Evolutionary conservation across 2,888 invertebrate genomes (phyloP), one percentile per base, ranked within the genome.

Genomic region (Tachina lurida): DNA sequence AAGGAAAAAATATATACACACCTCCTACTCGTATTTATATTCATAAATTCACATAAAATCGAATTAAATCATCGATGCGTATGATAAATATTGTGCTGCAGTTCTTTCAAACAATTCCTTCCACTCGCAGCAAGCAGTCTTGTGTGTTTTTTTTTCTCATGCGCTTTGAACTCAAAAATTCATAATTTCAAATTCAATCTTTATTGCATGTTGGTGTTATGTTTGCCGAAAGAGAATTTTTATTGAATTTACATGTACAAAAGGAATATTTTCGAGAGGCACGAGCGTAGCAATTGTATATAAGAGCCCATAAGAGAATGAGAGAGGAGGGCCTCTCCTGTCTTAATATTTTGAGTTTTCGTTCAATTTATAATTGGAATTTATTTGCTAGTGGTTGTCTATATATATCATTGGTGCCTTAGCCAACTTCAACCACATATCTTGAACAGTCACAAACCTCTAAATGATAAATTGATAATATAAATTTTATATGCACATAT

Each of bases 31-130:
- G 31, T 31, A 31, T 31, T 31, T 31, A 31, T 56, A 31, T n/a
- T 41, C 17, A 47, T 73, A 78, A 78, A 56, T 75, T 81, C 62
- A 54, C 31, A 68, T 70, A 45, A 75, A 81, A 68, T 68, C 68
- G 75, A 62, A 68, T 75, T 54, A 54, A 75, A 75, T 54, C 75
- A 75, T 43, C 54, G 81, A 70, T 75, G 75, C 68, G 81, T 81
- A 63, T 68, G 62, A 70, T 81, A 68, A 74, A 79, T 56, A 71
- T 71, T 63, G 31, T 31, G 7, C 0, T 31, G 5, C 19, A 31
- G n/a, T 39, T 47, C 12, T 63, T 2, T 47, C 56, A 2, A 15
- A 4, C 12, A 43, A 22, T 22, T 60, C 22, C 17, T 31, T 56
- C 56, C 1, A 12, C 10, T 22, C 2, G 7, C n/a, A 22, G 22